Evolutionary conservation across 2,113 vertebrate genomes (phyloP).

Genomic region (Hippolais icterina): DNA sequence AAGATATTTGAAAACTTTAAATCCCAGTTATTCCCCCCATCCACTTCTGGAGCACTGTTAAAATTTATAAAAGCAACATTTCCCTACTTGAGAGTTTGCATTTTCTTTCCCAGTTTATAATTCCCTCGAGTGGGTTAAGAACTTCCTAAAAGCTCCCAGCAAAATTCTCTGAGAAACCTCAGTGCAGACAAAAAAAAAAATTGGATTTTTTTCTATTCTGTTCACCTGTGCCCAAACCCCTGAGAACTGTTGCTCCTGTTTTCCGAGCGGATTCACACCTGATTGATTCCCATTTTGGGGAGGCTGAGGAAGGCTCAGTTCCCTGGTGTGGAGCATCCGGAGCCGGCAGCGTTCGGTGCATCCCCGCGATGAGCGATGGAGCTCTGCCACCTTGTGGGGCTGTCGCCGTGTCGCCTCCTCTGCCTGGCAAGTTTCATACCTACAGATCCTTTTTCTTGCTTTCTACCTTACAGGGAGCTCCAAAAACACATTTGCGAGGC

Average conservation of each 20-base stretch:
- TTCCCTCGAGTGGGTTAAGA: not conserved
- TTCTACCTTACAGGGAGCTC: not conserved
- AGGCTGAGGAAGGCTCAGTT: not conserved
- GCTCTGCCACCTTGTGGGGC: conserved; percentile 58
- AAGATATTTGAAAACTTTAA: not conserved
- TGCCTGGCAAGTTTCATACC: not conserved
- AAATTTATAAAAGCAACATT: not conserved
- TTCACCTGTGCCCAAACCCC: not conserved
- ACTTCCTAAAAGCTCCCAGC: not conserved
- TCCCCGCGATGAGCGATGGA: not conserved
- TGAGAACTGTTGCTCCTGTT: fast-evolving
- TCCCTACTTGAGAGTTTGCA: fast-evolving
- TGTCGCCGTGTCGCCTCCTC: not conserved
- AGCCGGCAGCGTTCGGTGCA: fast-evolving
- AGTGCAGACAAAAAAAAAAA: not conserved
- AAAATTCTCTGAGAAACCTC: not conserved
- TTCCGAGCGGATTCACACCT: fast-evolving
- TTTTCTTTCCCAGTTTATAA: not conserved
- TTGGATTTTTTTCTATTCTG: not conserved
- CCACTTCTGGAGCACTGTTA: not conserved
- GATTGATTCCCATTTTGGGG: not conserved
- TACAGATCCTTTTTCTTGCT: not conserved
- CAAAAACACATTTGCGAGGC: fast-evolving
- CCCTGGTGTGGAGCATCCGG: fast-evolving
- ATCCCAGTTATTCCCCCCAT: not conserved